These are phyloP conservation scores for Napeogenes sylphis DNA, from an alignment of 2,888 invertebrate genomes.

Conservation along the genomic window DNA sequence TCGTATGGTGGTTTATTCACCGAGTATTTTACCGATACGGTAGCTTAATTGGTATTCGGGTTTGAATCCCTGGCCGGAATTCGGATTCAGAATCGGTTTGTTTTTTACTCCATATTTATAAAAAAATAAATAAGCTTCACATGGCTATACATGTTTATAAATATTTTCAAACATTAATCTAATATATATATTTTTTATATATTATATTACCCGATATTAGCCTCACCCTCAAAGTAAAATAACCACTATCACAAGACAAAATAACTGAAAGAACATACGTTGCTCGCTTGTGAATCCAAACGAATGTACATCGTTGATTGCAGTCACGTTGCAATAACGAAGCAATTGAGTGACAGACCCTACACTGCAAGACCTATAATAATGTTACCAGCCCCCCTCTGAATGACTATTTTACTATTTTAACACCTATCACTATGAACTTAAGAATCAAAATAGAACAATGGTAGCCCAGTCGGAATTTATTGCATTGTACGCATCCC, in stretches of 20 bases:
- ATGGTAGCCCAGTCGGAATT: constrained; percentile 16
- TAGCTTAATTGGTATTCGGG: too few species aligned
- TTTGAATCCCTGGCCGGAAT: too few species aligned
- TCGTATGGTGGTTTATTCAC: too few species aligned
- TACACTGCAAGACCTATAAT: constrained; percentile 51
- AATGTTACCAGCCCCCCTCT: constrained; percentile 41
- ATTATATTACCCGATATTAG: background rate
- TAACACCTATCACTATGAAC: constrained; percentile 1
- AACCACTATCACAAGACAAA: constrained; percentile 20
- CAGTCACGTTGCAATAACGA: constrained; percentile 68
- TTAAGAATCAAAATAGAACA: constrained; percentile 16
- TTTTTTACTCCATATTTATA: too few species aligned
- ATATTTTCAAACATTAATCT: too few species aligned
- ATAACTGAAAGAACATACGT: constrained; percentile 27
- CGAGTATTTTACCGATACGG: too few species aligned
- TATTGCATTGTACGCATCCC: constrained; percentile 27
- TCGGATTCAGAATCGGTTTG: too few species aligned
- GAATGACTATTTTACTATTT: constrained; percentile 11
- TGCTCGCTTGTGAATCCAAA: constrained; percentile 30
- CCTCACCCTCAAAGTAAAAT: constrained; percentile 8
- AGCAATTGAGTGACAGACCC: constrained; percentile 68
- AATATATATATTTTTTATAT: too few species aligned
- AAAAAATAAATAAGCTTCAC: too few species aligned
- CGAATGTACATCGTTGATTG: constrained; percentile 42
- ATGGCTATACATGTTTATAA: too few species aligned